phyloP scores from a whole-genome alignment of 2,113 vertebrate species.

The Maccullochella peelii region DNA sequence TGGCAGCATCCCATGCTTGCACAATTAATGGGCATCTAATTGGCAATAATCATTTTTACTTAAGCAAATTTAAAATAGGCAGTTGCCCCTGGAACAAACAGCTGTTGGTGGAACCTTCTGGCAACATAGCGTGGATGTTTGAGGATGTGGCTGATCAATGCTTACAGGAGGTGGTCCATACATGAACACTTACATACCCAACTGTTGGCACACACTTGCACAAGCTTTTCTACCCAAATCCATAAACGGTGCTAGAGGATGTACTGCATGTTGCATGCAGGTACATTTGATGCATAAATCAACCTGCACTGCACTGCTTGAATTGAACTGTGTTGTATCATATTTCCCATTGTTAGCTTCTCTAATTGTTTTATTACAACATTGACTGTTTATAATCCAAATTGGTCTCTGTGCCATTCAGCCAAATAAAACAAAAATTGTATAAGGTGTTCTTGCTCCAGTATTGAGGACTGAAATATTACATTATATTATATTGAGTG shows the following conservation, averaged over 20 bases:
- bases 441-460: neutral
- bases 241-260: neutral
- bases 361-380: neutral
- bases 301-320: neutral
- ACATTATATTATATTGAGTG: neutral
- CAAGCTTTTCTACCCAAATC: neutral
- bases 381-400: neutral
- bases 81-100: constrained; percentile 94
- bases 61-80: constrained; percentile 91
- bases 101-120: constrained; percentile 93
- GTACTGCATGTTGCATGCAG: constrained; percentile 8
- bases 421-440: neutral
- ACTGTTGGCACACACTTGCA: constrained; percentile 24
- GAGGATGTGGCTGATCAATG: constrained; percentile 85
- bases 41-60: constrained; percentile 98
- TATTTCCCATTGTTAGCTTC: neutral
- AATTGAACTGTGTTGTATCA: neutral
- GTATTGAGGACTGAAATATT: neutral
- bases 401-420: neutral
- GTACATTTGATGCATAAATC: neutral
- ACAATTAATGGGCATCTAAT: constrained; percentile 99
- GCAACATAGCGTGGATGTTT: constrained; percentile 86
- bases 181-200: constrained; percentile 34
- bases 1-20: constrained; percentile 95
- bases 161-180: constrained; percentile 76